Conservation (phyloP, 2,113 vertebrate species). For the Willisornis vidua region DNA sequence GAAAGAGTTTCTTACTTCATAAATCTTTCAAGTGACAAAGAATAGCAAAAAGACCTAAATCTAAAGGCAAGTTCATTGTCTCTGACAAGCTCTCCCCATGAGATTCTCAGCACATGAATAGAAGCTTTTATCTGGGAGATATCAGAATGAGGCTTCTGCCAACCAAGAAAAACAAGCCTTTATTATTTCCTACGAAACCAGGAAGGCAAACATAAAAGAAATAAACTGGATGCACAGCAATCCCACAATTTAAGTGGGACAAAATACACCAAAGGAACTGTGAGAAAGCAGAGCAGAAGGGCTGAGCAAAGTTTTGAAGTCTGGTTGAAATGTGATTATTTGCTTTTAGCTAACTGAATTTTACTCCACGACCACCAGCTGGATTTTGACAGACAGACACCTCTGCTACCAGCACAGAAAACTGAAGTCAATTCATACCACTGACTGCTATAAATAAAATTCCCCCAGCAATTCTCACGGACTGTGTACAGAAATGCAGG, state of each 20-base stretch:
- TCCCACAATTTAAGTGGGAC: background rate
- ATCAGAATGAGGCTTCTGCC: background rate
- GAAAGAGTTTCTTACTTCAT: background rate
- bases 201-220: conserved; percentile 7
- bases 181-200: conserved; percentile 30
- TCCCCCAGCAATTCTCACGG: background rate
- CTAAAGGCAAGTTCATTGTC: background rate
- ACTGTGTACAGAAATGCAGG: background rate
- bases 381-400: background rate
- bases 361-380: background rate
- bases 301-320: background rate
- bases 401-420: background rate
- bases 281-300: background rate
- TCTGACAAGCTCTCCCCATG: background rate
- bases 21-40: background rate
- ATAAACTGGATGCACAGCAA: background rate
- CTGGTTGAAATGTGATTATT: background rate
- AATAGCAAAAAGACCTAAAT: background rate
- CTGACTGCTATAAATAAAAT: conserved; percentile 3
- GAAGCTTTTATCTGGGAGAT: conserved; percentile 1
- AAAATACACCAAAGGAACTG: background rate
- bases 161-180: conserved; percentile 5
- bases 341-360: background rate
- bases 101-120: background rate
- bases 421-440: background rate